phyloP scores from a whole-genome alignment of 2,888 invertebrate species.

The Heliconius hortense region DNA sequence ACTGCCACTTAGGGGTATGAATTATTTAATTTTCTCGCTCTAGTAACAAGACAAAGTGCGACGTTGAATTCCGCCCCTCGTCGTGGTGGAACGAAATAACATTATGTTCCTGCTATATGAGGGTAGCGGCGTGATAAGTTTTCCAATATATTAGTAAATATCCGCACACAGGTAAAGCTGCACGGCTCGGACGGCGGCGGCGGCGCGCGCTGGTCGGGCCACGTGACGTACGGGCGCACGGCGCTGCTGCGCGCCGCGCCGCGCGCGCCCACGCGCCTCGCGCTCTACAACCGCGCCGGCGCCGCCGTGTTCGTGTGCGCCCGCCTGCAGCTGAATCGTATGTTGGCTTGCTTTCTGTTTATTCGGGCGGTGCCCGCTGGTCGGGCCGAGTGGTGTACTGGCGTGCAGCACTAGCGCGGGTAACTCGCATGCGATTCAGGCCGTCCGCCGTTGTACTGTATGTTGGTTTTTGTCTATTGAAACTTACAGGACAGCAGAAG shows the following conservation, averaged over 20 bases:
- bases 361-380: no score
- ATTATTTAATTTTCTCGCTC: background rate
- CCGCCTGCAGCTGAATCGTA: constrained; percentile 63
- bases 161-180: constrained; percentile 55
- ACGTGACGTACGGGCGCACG: constrained; percentile 71
- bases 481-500: no score
- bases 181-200: constrained; percentile 60
- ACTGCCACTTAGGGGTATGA: background rate
- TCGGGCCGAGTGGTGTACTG: no score
- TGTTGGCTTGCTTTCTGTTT: no score
- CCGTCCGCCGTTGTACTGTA: no score
- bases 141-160: no score
- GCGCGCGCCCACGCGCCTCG: constrained; percentile 55
- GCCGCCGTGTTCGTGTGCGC: constrained; percentile 65
- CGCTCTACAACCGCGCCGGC: constrained; percentile 59
- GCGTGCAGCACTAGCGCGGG: no score
- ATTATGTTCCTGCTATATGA: background rate
- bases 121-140: background rate
- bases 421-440: no score
- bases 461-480: no score
- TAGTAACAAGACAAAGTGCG: background rate
- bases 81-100: background rate
- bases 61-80: background rate
- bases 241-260: constrained; percentile 65
- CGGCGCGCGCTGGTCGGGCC: constrained; percentile 64